Evolutionary conservation across 2,888 invertebrate genomes (phyloP).

Genomic region (Shargacucullia verbasci): DNA sequence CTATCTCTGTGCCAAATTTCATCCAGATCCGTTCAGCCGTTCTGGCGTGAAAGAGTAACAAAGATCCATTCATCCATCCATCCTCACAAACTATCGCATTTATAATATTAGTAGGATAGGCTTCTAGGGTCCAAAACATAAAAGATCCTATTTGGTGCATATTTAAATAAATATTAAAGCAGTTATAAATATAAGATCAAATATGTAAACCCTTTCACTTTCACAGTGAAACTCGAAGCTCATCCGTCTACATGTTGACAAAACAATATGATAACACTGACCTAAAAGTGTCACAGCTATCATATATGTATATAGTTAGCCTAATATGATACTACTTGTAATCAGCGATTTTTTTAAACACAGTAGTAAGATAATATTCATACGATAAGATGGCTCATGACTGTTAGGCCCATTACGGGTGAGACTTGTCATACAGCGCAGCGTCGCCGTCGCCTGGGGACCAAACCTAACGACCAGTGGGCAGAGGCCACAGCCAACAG

Average conservation of each 20-base stretch:
- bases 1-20: too few species aligned
- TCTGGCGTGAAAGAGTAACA: too few species aligned
- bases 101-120: too few species aligned
- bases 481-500: neutral
- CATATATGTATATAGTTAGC: too few species aligned
- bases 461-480: neutral
- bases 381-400: constrained; percentile 18
- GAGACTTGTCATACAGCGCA: too few species aligned
- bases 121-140: too few species aligned
- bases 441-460: neutral
- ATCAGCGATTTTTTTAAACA: constrained; percentile 26
- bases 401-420: too few species aligned
- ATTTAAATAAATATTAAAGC: neutral
- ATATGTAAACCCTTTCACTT: constrained; percentile 12
- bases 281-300: constrained; percentile 18
- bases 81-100: too few species aligned
- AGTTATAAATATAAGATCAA: neutral
- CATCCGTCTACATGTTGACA: constrained; percentile 4
- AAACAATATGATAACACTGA: constrained; percentile 15
- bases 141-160: too few species aligned
- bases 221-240: constrained; percentile 4
- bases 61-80: too few species aligned
- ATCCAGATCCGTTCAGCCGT: too few species aligned
- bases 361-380: constrained; percentile 7
- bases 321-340: constrained; percentile 10